Conservation (phyloP, 2,888 invertebrate species). For the Drosophila sordidula region DNA sequence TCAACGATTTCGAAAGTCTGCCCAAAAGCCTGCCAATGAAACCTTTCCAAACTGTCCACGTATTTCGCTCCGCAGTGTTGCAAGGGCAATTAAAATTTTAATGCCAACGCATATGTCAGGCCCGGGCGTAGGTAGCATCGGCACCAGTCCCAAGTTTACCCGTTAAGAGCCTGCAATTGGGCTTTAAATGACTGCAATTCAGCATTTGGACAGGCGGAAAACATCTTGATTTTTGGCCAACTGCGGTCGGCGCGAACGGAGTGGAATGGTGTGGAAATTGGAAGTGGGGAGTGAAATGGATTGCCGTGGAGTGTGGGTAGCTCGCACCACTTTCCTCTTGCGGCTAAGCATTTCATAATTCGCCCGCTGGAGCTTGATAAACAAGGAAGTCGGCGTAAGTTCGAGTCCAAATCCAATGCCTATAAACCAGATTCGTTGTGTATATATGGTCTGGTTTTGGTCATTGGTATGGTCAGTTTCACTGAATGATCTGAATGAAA, state of each 20-base stretch:
- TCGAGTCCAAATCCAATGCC: slow-evolving; percentile 48
- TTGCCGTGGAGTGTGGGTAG: slow-evolving; percentile 25
- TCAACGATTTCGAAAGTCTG: slow-evolving; percentile 47
- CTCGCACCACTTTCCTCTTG: slow-evolving; percentile 49
- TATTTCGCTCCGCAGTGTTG: slow-evolving; percentile 1
- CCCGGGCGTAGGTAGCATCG: slow-evolving; percentile 26
- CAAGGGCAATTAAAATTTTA: slow-evolving; percentile 58
- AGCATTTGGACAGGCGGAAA: slow-evolving; percentile 67
- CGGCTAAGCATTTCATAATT: slow-evolving; percentile 68
- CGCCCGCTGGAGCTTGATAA: slow-evolving; percentile 29
- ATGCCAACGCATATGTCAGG: slow-evolving; percentile 31
- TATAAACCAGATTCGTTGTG: slow-evolving; percentile 67
- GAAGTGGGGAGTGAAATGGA: not conserved
- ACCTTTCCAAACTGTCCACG: slow-evolving; percentile 20
- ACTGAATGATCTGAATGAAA: slow-evolving; percentile 70
- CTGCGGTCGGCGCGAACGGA: slow-evolving; percentile 14
- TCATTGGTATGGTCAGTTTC: slow-evolving; percentile 65
- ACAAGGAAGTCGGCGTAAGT: slow-evolving; percentile 59
- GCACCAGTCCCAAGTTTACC: slow-evolving; percentile 8
- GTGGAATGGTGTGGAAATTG: not conserved
- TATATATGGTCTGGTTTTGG: slow-evolving; percentile 50
- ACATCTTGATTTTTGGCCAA: slow-evolving; percentile 54
- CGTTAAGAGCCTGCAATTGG: slow-evolving; percentile 29
- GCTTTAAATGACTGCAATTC: slow-evolving; percentile 62
- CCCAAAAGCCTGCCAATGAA: slow-evolving; percentile 25